phyloP scores from a whole-genome alignment of 2,113 vertebrate genomes.

The Bos taurus region ARS-UCD2.0 NC_037328.1:60248001-60248500 shows the following conservation, averaged over 20 bases:
- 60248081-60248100: neutral
- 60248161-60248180: neutral
- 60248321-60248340: neutral
- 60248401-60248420: neutral
- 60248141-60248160: neutral
- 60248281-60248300: neutral
- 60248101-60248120: neutral
- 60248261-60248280: neutral
- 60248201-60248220: neutral
- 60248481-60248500: neutral
- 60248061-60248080: neutral
- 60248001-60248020: neutral
- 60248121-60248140: neutral
- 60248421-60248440: neutral
- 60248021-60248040: rapidly evolving
- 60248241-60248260: neutral
- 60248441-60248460: neutral
- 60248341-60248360: neutral
- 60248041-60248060: rapidly evolving
- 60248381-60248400: neutral
- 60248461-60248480: neutral
- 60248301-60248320: neutral
- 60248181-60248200: neutral
- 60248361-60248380: neutral
- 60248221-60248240: neutral